Base-by-base conservation (phyloP, 2,888 invertebrate genomes). In the Drosophila merina region DNA sequence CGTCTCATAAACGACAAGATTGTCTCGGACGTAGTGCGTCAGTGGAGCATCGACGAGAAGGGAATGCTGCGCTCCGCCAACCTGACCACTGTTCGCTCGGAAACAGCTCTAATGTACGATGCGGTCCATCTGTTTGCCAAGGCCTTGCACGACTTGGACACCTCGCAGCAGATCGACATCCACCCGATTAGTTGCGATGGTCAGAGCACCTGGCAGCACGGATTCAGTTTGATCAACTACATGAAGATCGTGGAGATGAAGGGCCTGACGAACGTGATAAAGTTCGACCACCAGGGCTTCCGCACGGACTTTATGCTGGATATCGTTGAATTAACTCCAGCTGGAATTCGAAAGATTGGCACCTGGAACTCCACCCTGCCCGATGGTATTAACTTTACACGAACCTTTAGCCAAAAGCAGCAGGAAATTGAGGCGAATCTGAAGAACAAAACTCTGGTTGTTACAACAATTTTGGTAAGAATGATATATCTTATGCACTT, bases 211-310 rank as follows among this genome's bases (percentile, higher is more conserved):
- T 98, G 98, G 98, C 96, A 96, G 14, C 97, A 98, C 87, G 98
- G 99, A 72, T 97, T 96, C 91, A 97, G 97, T 86, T 94, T 99
- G 76, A 97, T 98, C 83, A 98, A 98, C 93, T 98, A 97, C 90
- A 97, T 99, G 97, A 98, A 97, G 94, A 96, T 97, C 89, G 98
- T 97, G 73, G 97, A 97, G 93, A 96, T 97, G 95, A 94, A 95
- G 83, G 98, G 98, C n/a, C 93, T 98, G 79, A 97, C 97, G 0
- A 98, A 98, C 74, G 95, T 96, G 62, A 97, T 98, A 86, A 97
- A 97, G 92, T 98, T 98, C 92, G 97, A 98, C 92, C 96, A 96
- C 92, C 96, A 97, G 92, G 98, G 99, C 57, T 97, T 97, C 92
- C 94, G 99, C 68, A 96, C 97, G 48, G 96, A 97, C 91, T 98